Evolutionary conservation across 2,888 invertebrate species (phyloP).

Genomic region (Pollenia labialis): DNA sequence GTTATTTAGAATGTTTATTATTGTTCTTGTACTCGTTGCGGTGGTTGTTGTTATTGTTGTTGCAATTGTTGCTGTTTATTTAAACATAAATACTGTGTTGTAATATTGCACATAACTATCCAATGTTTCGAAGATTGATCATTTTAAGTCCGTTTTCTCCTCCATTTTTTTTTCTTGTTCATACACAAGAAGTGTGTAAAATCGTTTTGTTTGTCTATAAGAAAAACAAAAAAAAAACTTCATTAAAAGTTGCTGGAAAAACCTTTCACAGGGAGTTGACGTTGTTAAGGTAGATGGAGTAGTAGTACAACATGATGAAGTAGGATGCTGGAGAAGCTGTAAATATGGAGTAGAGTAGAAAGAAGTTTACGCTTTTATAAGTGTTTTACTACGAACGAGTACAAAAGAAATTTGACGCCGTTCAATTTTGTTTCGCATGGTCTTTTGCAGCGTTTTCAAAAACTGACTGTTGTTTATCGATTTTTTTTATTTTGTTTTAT

Average conservation of each 20-base stretch:
- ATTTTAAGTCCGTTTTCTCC: conserved; percentile 59
- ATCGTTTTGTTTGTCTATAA: conserved; percentile 66
- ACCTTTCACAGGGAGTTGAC: conserved; percentile 66
- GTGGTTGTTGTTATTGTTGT: conserved; percentile 32
- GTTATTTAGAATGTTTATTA: conserved; percentile 61
- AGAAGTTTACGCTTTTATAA: conserved; percentile 55
- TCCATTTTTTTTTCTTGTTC: conserved; percentile 19
- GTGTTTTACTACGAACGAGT: conserved; percentile 53
- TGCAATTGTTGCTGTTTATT: conserved; percentile 48
- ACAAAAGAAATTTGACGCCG: conserved; percentile 75
- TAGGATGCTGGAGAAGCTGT: conserved; percentile 6
- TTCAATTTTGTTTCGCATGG: conserved; percentile 72
- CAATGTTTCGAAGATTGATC: conserved; percentile 74
- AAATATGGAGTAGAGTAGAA: neutral
- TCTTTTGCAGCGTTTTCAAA: conserved; percentile 48
- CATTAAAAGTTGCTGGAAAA: conserved; percentile 43
- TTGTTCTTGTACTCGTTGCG: conserved; percentile 69
- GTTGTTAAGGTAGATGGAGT: conserved; percentile 44
- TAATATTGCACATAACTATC: conserved; percentile 69
- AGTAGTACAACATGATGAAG: conserved; percentile 18
- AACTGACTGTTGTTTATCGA: conserved; percentile 53
- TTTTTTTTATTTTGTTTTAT: conserved; percentile 49
- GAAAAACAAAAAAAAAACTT: conserved; percentile 27
- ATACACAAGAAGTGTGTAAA: conserved; percentile 57
- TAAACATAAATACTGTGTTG: conserved; percentile 67